Percentiles rank a stretch among this genome's conserved stretches.
These are phyloP conservation scores for Cryptops parisi DNA, from an alignment of 2,888 invertebrate species.

Conservation along the genomic window DNA sequence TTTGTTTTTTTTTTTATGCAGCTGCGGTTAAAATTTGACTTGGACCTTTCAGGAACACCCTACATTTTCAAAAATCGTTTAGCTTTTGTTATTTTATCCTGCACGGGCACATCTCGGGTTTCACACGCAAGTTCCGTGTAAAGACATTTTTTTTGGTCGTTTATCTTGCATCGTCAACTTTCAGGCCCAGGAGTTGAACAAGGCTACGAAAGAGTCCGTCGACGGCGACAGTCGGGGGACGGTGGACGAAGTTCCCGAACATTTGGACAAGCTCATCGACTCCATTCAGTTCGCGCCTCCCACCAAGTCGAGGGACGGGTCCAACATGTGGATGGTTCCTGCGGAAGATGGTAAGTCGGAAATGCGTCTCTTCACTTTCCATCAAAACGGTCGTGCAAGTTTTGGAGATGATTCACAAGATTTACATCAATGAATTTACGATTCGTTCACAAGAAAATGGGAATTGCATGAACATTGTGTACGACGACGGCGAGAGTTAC, in stretches of 20 bases:
- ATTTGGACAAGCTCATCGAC: slow-evolving; percentile 1
- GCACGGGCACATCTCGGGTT: no score
- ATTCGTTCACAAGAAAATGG: slow-evolving; percentile 2
- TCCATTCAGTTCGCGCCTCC: neutral
- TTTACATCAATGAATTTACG: neutral
- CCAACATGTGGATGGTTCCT: slow-evolving; percentile 8
- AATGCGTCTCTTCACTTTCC: neutral
- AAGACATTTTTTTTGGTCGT: no score
- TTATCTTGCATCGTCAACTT: no score
- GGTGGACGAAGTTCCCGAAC: neutral
- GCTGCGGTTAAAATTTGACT: no score
- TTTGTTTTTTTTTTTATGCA: no score
- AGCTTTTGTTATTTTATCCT: no score
- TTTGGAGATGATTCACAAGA: neutral
- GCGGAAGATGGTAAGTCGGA: neutral
- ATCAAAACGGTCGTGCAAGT: neutral
- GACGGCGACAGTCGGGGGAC: neutral
- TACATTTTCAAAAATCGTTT: no score
- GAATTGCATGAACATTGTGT: slow-evolving; percentile 3
- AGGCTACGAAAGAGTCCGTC: neutral
- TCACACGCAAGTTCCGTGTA: no score
- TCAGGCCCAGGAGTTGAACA: no score
- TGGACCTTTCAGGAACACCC: no score
- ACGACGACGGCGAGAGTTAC: slow-evolving; percentile 5
- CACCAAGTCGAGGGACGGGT: neutral